A percentile compares a stretch with the other conserved stretches of the same genome.
Evolutionary conservation across 2,888 invertebrate genomes (phyloP).

Genomic region (Cyrtodaria siliqua): DNA sequence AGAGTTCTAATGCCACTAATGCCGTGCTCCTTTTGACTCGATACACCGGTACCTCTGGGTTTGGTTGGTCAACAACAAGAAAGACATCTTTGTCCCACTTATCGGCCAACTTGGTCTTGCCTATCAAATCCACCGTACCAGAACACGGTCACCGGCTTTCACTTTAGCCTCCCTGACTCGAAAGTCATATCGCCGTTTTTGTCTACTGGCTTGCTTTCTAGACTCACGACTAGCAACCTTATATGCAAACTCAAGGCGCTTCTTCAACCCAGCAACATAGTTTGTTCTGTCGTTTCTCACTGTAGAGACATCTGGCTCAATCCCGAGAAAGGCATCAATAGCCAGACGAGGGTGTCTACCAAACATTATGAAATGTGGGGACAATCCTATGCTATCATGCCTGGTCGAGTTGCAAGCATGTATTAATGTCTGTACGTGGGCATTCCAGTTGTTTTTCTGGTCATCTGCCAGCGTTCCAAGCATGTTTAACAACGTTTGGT

Average conservation of each 20-base stretch:
- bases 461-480: constrained; percentile 10
- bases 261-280: neutral
- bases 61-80: constrained; percentile 20
- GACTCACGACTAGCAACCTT: constrained; percentile 15
- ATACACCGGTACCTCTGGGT: constrained; percentile 10
- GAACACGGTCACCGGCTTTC: neutral
- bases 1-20: constrained; percentile 8
- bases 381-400: constrained; percentile 33
- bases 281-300: neutral
- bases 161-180: constrained; percentile 9
- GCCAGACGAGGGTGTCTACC: constrained; percentile 39
- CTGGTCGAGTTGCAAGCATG: no score
- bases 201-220: neutral
- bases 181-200: constrained; percentile 7
- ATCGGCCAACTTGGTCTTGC: constrained; percentile 13
- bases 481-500: constrained; percentile 36
- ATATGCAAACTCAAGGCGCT: constrained; percentile 5
- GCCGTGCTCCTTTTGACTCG: constrained; percentile 12
- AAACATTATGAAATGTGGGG: constrained; percentile 43
- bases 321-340: constrained; percentile 24
- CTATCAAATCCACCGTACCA: neutral
- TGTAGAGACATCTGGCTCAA: neutral
- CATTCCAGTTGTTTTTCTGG: no score
- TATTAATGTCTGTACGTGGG: no score
- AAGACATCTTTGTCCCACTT: constrained; percentile 26